Base-by-base conservation (phyloP, 2,113 vertebrate species). In the pig (Sus scrofa) region DNA sequence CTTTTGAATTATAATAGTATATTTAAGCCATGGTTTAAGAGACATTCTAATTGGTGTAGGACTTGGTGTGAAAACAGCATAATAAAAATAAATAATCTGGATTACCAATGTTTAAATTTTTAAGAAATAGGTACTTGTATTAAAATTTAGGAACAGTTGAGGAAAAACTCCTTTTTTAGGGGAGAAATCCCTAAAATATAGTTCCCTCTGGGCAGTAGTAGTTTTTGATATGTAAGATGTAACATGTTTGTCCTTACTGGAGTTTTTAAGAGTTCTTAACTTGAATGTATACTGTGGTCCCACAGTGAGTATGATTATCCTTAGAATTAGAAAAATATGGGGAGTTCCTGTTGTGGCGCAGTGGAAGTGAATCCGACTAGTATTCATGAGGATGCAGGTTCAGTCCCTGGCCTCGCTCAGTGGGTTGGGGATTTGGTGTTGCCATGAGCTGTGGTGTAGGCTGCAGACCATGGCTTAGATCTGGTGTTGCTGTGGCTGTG, bases 71-170 rank as follows among this genome's bases (percentile, higher is more conserved):
- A 70, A 96, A 89, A 75, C 2, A 75, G n/a, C 37, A 22, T 77
- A 84, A 92, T 73, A 92, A 86, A 86, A 88, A 81, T 67, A 74
- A 95, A 78, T 85, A 54, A 67, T 70, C 13, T 65, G 71, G 16
- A 52, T 7, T 83, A 56, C 19, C 10, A 52, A 0, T 84, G 24
- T 86, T 86, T 89, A 62, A 60, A 79, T 92, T 74, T 95, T 82
- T 89, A 39, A 71, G 44, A 84, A 86, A 16, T 75, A 87, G 34
- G 32, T 86, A 71, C 19, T 88, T 95, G 9, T 83, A 88, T 94
- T 89, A 85, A 94, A 89, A 85, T 70, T 60, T 79, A 73, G 62
- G 74, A 78, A 20, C 24, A 78, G 32, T 94, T 94, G 32, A 27
- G 37, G 83, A 65, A 0, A 67, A 22, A 39, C 34, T 77, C 34